These are phyloP conservation scores for Galaxias olidus DNA, from an alignment of 2,797 vertebrate species.

Conservation along the genomic window DNA sequence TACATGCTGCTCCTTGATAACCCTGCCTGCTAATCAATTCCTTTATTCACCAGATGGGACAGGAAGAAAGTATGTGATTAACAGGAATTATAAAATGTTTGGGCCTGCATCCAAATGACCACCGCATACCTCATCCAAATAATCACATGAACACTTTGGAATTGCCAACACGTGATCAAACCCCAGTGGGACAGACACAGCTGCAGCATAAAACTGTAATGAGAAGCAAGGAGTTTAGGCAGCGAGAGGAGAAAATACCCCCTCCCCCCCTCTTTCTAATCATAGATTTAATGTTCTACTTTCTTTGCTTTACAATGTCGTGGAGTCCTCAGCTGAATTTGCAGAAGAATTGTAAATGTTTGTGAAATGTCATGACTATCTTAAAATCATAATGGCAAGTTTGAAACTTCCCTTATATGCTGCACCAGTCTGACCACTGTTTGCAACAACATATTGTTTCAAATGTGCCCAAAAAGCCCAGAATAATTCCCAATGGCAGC, in stretches of 20 bases:
- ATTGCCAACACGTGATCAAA: neutral
- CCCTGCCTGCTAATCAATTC: too few relatives aligned
- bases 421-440: too few relatives aligned
- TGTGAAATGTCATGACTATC: neutral
- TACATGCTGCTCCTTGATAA: too few relatives aligned
- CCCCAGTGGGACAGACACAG: slow-evolving; percentile 6
- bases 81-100: slow-evolving; percentile 24
- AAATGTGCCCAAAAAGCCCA: too few relatives aligned
- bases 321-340: neutral
- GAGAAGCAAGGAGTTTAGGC: neutral
- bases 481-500: too few relatives aligned
- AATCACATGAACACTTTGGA: slow-evolving; percentile 21
- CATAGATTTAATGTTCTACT: slow-evolving; percentile 2
- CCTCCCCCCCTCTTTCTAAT: neutral
- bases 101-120: slow-evolving; percentile 4
- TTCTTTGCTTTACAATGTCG: neutral
- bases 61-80: slow-evolving; percentile 42
- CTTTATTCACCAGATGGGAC: slow-evolving; percentile 18
- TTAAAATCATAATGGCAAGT: neutral
- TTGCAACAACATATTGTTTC: too few relatives aligned
- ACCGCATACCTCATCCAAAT: slow-evolving; percentile 32
- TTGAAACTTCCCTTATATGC: neutral
- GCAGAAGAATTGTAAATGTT: slow-evolving; percentile 7
- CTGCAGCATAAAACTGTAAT: slow-evolving; percentile 23
- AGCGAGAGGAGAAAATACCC: neutral